phyloP scores from a whole-genome alignment of 2,113 vertebrate genomes.

The Pholis gunnellus region DNA sequence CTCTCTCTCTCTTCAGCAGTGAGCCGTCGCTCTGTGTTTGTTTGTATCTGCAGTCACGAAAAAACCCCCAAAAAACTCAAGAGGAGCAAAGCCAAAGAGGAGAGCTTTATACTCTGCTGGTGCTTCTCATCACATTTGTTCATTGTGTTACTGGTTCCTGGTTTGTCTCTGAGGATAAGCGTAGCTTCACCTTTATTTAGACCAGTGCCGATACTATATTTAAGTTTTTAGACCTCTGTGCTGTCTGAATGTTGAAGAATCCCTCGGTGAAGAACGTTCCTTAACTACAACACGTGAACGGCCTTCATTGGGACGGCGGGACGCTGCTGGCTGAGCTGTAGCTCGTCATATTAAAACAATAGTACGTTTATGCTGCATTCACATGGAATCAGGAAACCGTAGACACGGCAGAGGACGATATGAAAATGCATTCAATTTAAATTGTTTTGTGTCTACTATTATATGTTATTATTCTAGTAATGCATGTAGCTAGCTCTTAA shows the following conservation, averaged over 20 bases:
- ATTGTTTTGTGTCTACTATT: too few species aligned
- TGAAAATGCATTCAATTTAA: too few species aligned
- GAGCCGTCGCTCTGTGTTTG: constrained; percentile 31
- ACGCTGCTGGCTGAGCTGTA: too few species aligned
- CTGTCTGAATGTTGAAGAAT: too few species aligned
- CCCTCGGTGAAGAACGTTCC: too few species aligned
- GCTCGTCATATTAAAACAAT: too few species aligned
- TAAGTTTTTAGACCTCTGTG: too few species aligned
- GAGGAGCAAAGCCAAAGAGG: neutral
- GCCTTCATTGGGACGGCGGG: neutral
- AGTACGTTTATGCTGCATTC: too few species aligned
- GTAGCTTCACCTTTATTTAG: neutral
- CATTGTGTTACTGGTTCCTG: neutral
- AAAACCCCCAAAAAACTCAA: neutral
- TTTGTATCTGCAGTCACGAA: constrained; percentile 25
- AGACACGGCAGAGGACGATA: too few species aligned
- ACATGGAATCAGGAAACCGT: too few species aligned
- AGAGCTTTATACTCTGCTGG: neutral
- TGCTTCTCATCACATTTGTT: neutral
- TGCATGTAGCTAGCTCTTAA: too few species aligned
- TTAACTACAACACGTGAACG: neutral
- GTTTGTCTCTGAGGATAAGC: neutral
- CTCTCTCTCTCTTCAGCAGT: constrained; percentile 37
- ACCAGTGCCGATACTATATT: neutral
- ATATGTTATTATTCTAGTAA: too few species aligned